Conservation (phyloP, 2,113 vertebrate genomes). For the Hypocryptadius cinnamomeus region DNA sequence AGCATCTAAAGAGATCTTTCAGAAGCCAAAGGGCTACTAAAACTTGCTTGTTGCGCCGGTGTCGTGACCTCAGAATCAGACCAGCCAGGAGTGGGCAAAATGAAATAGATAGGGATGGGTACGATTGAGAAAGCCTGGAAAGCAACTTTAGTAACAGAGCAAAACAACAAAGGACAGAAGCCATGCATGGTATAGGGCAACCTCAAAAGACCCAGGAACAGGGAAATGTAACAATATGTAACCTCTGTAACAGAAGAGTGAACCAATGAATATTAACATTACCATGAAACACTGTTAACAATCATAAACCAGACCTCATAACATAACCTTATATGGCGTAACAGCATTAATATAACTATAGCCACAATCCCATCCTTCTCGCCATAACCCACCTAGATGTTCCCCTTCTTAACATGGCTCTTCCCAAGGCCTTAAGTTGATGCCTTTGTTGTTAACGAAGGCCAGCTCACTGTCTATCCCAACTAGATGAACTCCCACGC, state of each 20-base stretch:
- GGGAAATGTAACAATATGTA: not conserved
- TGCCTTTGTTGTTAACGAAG: not conserved
- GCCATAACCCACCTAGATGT: not conserved
- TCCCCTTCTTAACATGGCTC: not conserved
- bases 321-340: not conserved
- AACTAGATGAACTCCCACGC: not conserved
- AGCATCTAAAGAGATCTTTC: not conserved
- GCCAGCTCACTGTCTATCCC: not conserved
- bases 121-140: not conserved
- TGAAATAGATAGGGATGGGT: not conserved
- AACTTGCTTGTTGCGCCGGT: not conserved
- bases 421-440: not conserved
- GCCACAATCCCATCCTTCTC: not conserved
- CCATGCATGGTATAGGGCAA: not conserved
- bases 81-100: not conserved
- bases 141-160: not conserved
- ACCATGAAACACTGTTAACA: not conserved
- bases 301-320: not conserved
- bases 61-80: not conserved
- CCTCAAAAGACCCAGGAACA: not conserved
- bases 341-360: not conserved
- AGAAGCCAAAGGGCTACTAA: not conserved
- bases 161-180: not conserved
- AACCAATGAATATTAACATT: not conserved
- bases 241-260: not conserved